Evolutionary conservation across 2,797 vertebrate species (phyloP).

Genomic region (Fringilla coelebs): DNA sequence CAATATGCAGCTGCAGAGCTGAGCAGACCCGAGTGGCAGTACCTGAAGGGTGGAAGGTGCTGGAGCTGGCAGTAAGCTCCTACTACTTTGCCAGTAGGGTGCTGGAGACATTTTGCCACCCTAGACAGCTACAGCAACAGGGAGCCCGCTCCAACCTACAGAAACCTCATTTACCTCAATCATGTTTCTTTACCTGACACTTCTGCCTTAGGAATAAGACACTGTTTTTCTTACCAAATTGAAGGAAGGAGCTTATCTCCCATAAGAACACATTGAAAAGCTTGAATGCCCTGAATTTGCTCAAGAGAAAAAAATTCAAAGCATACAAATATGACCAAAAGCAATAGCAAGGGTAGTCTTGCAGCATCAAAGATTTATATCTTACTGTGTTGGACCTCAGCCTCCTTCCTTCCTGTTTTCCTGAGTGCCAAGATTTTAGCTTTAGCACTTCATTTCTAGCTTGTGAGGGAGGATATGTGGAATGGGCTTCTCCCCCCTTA

Average conservation of each 20-base stretch:
- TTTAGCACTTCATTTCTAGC: slow-evolving; percentile 14
- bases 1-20: background rate
- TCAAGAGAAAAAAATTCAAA: background rate
- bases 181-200: background rate
- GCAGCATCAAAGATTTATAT: background rate
- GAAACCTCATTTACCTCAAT: background rate
- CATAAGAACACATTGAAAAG: background rate
- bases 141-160: background rate
- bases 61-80: background rate
- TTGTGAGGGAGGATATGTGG: background rate
- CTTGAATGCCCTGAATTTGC: background rate
- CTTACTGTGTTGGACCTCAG: background rate
- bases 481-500: background rate
- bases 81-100: background rate
- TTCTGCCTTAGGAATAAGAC: background rate
- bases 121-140: background rate
- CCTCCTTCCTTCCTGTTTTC: background rate
- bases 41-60: background rate
- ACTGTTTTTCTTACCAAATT: background rate
- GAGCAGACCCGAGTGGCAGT: background rate
- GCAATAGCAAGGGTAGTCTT: background rate
- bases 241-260: background rate
- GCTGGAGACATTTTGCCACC: background rate
- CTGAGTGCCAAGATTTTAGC: background rate
- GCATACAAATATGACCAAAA: background rate